Conservation (phyloP, 1,140 invertebrate species). For the Drosophila grimshawi region DNA sequence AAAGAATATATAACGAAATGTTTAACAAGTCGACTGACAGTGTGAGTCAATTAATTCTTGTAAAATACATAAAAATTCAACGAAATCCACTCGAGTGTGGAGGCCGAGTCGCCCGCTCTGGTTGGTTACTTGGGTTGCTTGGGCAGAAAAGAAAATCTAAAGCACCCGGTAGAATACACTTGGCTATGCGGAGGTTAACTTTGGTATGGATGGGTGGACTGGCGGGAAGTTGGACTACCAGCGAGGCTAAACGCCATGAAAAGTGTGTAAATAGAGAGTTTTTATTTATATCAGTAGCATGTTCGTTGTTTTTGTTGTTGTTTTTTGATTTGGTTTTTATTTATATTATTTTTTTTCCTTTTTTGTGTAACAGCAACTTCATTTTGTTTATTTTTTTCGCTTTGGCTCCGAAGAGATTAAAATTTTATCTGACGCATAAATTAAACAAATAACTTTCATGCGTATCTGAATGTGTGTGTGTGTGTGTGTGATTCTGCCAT, state of each 20-base stretch:
- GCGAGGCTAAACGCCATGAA: conserved; percentile 46
- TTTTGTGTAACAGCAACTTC: conserved; percentile 60
- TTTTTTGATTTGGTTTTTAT: conserved; percentile 39
- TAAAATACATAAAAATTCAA: conserved; percentile 63
- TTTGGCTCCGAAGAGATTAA: conserved; percentile 79
- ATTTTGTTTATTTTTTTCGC: conserved; percentile 55
- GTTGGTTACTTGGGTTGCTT: not conserved
- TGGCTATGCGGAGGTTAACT: not conserved
- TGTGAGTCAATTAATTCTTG: conserved; percentile 77
- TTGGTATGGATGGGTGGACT: conserved; percentile 1
- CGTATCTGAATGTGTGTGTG: conserved; percentile 25
- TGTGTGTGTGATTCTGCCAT: not conserved
- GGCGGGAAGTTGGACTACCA: conserved; percentile 5
- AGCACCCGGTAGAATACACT: conserved; percentile 64
- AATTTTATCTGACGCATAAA: conserved; percentile 83
- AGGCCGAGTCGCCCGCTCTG: not conserved
- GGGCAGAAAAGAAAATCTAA: conserved; percentile 58
- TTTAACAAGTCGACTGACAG: conserved; percentile 60
- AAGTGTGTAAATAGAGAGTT: conserved; percentile 81
- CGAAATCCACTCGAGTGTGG: conserved; percentile 41
- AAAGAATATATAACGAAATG: conserved; percentile 41
- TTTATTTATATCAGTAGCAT: conserved; percentile 71
- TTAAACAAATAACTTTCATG: conserved; percentile 80
- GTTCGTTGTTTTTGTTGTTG: conserved; percentile 44
- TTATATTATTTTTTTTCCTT: conserved; percentile 22